Percentiles rank a stretch among this genome's conserved stretches.
Conservation (phyloP, 2,888 invertebrate species). For the Athetis lepigone region DNA sequence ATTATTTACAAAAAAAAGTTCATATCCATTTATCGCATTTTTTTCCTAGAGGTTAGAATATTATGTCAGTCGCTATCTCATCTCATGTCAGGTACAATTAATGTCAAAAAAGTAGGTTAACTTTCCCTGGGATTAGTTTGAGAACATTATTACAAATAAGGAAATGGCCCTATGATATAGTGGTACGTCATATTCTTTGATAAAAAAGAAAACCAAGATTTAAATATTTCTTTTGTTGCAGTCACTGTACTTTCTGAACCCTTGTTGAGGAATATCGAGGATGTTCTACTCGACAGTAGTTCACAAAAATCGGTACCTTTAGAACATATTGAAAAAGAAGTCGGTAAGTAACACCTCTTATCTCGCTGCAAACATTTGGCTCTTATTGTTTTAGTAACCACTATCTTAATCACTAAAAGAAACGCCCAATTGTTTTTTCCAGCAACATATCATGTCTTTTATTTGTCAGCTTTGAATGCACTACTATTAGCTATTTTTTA, state of each 20-base stretch:
- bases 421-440: not conserved
- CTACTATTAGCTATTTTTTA: no score
- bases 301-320: conserved; percentile 80
- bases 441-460: not conserved
- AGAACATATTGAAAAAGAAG: conserved; percentile 81
- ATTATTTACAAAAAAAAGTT: no score
- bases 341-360: conserved; percentile 75
- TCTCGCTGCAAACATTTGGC: not conserved
- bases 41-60: no score
- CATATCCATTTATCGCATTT: no score
- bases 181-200: not conserved
- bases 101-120: no score
- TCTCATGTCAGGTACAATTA: no score
- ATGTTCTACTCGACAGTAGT: conserved; percentile 69
- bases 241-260: conserved; percentile 51
- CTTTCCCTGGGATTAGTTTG: no score
- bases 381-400: not conserved
- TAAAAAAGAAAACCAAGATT: not conserved
- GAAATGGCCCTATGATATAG: no score
- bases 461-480: not conserved
- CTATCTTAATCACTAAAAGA: not conserved
- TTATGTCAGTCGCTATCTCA: no score
- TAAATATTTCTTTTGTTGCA: conserved; percentile 16
- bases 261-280: conserved; percentile 77
- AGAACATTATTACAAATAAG: no score